Evolutionary conservation across 2,113 vertebrate species (phyloP), one percentile per base, ranked within the genome.

Genomic region (Solea solea): DNA sequence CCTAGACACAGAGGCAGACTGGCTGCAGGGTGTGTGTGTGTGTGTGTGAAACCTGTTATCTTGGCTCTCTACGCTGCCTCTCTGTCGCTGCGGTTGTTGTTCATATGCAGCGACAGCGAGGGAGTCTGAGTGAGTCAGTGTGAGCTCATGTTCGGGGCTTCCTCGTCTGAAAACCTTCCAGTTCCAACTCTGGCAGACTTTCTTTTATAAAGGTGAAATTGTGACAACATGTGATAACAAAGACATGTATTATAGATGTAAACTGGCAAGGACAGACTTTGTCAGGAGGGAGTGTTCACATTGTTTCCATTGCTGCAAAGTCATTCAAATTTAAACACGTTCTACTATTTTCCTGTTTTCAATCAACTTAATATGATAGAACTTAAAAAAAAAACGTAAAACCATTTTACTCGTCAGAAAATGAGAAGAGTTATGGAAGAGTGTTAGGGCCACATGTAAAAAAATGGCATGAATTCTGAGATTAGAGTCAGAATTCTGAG

Each of bases 61-160:
- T 64, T 55, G 64, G 50, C 34, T 66, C 61, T 21, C n/a, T 27
- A 13, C 14, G 34, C 34, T 34, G 34, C 5, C 34, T 34, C 34
- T 1, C 34, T 34, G 3, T 59, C 34, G 42, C 60, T 78, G 69
- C 49, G 62, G 52, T 57, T 73, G 61, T 39, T 34, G 41, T 59
- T 62, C 39, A 59, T 27, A 27, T 61, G 27, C 2, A 4, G 58
- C 16, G 68, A 78, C 58, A 56, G n/a, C 58, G 52, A 73, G 27
- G 42, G 7, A 49, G 42, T 11, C 42, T 61, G 66, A 59, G 61
- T 80, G 69, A 86, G 10, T 59, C 5, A 16, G 21, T 60, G 28
- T 64, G 67, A 78, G 65, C 64, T 69, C 53, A 79, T 61, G 56
- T 74, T 45, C 44, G 64, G 55, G 78, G 40, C 69, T 48, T 65